Percentiles rank a stretch among this genome's conserved stretches.
These are phyloP conservation scores for Dasypolia templi DNA, from an alignment of 2,888 invertebrate genomes.

Conservation along the genomic window DNA sequence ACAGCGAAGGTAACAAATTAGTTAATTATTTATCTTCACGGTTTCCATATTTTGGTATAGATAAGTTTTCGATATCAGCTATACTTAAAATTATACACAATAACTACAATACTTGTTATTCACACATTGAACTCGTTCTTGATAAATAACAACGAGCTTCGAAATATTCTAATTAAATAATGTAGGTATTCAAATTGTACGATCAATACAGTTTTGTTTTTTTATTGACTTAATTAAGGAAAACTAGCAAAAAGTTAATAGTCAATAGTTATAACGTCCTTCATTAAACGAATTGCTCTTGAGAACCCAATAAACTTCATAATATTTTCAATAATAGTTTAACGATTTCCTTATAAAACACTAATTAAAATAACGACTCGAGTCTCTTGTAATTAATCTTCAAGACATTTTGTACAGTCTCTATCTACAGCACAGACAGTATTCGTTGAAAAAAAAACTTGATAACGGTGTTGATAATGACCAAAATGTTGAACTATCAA, in stretches of 20 bases:
- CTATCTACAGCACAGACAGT: not conserved
- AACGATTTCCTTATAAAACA: not conserved
- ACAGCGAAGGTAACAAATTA: not conserved
- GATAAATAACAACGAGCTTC: constrained; percentile 2
- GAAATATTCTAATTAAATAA: not conserved
- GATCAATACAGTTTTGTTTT: constrained; percentile 27
- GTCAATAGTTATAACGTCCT: constrained; percentile 1
- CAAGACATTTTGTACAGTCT: not conserved
- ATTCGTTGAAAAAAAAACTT: not conserved
- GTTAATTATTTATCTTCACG: not conserved
- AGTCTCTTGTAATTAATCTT: not conserved
- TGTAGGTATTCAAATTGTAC: not conserved
- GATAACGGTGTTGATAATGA: constrained; percentile 9
- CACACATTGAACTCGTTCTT: not conserved
- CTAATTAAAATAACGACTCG: constrained; percentile 17
- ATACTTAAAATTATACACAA: not conserved
- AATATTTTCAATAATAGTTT: constrained; percentile 25
- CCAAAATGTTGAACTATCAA: constrained; percentile 3
- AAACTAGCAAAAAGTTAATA: constrained; percentile 35
- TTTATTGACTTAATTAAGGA: constrained; percentile 29
- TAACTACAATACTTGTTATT: not conserved
- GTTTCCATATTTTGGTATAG: not conserved
- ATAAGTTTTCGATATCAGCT: not conserved
- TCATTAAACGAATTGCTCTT: constrained; percentile 8
- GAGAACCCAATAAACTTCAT: constrained; percentile 21